Evolutionary conservation across 2,797 vertebrate genomes (phyloP).

Genomic region (Hafferia zeledoni): DNA sequence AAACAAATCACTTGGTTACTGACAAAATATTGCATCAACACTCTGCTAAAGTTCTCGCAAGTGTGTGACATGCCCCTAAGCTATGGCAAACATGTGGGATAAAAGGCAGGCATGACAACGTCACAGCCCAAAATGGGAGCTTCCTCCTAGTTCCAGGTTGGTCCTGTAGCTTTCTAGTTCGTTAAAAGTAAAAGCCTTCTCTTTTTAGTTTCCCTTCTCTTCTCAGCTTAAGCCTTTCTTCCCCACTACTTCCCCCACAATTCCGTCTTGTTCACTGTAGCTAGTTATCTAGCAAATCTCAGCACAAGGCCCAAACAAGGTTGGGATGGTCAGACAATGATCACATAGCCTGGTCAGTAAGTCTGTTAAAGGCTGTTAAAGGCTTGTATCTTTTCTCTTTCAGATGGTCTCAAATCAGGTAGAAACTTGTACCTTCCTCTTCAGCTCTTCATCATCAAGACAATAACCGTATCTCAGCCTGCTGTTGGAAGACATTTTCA

Average conservation of each 20-base stretch:
- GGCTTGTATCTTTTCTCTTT: slow-evolving; percentile 8
- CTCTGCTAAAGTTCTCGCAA: slow-evolving; percentile 75
- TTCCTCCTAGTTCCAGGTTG: slow-evolving; percentile 28
- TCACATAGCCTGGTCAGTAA: neutral
- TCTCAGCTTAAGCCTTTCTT: slow-evolving; percentile 29
- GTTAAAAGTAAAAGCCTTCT: slow-evolving; percentile 49
- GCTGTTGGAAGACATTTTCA: neutral
- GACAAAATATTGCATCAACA: slow-evolving; percentile 78
- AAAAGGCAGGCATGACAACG: slow-evolving; percentile 6
- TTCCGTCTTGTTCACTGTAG: neutral
- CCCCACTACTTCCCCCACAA: too few species aligned
- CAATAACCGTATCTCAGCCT: neutral
- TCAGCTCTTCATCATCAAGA: neutral
- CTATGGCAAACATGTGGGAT: slow-evolving; percentile 36
- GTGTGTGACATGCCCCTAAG: slow-evolving; percentile 75
- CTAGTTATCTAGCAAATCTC: slow-evolving; percentile 42
- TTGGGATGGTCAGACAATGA: slow-evolving; percentile 28
- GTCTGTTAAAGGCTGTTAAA: neutral
- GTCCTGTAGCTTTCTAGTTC: slow-evolving; percentile 15
- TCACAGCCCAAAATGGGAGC: neutral
- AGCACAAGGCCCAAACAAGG: slow-evolving; percentile 10
- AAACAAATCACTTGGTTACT: slow-evolving; percentile 79
- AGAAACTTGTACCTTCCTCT: neutral
- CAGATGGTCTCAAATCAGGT: slow-evolving; percentile 23
- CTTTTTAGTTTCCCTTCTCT: neutral